phyloP scores from a whole-genome alignment of 2,797 vertebrate species.

The Aeoliscus strigatus region DNA sequence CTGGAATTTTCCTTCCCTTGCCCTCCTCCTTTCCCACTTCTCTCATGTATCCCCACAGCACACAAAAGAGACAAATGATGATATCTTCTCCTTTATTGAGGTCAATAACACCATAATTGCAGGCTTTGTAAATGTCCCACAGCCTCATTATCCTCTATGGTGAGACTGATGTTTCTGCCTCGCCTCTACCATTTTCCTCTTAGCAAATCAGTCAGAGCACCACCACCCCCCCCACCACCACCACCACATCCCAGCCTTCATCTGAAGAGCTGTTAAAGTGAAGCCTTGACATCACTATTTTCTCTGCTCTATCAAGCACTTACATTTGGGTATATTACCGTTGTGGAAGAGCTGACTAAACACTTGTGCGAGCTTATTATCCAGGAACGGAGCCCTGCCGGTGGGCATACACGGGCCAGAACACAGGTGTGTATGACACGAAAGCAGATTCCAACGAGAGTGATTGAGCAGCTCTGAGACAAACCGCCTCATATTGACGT shows the following conservation, averaged over 20 bases:
- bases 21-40: too few species aligned
- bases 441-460: not conserved
- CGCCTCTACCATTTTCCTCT: conserved; percentile 30
- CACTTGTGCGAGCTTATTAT: conserved; percentile 32
- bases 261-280: conserved; percentile 35
- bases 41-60: conserved; percentile 2
- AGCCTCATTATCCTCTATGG: conserved; percentile 40
- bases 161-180: conserved; percentile 33
- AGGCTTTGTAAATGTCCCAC: conserved; percentile 50
- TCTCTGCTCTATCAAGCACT: conserved; percentile 23
- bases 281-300: conserved; percentile 37
- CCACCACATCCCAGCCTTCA: conserved; percentile 6
- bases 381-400: conserved; percentile 16
- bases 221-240: too few species aligned
- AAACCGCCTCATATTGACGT: too few species aligned
- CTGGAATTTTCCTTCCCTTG: conserved; percentile 1
- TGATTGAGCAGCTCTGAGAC: conserved; percentile 21
- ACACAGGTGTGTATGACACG: conserved; percentile 28
- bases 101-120: conserved; percentile 59
- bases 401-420: conserved; percentile 1
- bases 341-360: conserved; percentile 27
- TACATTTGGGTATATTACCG: conserved; percentile 17
- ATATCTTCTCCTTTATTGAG: conserved; percentile 42
- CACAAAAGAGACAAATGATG: conserved; percentile 35
- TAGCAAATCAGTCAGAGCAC: conserved; percentile 11